Percentiles rank a stretch among this genome's conserved stretches.
phyloP scores from a whole-genome alignment of 2,888 invertebrate genomes.

The Limenitis camilla region DNA sequence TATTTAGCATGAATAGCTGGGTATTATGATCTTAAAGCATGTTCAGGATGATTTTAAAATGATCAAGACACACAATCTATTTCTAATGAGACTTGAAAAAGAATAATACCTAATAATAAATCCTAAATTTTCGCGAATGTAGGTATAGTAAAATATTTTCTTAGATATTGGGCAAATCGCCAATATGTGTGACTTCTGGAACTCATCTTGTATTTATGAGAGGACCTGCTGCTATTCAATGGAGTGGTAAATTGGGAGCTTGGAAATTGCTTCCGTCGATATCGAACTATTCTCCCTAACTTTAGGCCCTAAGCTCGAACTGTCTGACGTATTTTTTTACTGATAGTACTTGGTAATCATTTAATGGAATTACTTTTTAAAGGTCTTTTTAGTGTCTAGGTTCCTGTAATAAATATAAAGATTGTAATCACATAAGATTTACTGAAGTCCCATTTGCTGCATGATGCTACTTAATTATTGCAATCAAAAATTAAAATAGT shows the following conservation, averaged over 20 bases:
- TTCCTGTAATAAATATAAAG: no score
- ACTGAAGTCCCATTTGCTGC: no score
- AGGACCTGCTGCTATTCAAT: constrained; percentile 21
- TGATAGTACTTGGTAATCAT: neutral
- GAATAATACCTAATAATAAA: neutral
- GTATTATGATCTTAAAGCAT: no score
- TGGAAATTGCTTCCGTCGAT: constrained; percentile 16
- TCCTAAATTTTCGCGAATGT: neutral
- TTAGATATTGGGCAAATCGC: neutral
- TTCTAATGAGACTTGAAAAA: neutral
- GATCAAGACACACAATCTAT: no score
- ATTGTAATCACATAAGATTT: no score
- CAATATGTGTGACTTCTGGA: neutral
- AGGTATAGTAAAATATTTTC: neutral
- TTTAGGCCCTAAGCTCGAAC: neutral
- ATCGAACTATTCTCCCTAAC: constrained; percentile 6
- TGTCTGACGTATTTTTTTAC: constrained; percentile 4
- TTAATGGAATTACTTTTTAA: neutral
- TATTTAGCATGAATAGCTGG: no score
- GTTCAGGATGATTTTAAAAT: no score
- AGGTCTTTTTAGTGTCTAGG: neutral
- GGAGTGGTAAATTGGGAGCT: constrained; percentile 29
- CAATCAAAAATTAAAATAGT: no score
- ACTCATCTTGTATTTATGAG: constrained; percentile 13
- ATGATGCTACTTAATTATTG: no score